These are phyloP conservation scores for Esperia sulphurella DNA, from an alignment of 2,888 invertebrate species.

Conservation along the genomic window DNA sequence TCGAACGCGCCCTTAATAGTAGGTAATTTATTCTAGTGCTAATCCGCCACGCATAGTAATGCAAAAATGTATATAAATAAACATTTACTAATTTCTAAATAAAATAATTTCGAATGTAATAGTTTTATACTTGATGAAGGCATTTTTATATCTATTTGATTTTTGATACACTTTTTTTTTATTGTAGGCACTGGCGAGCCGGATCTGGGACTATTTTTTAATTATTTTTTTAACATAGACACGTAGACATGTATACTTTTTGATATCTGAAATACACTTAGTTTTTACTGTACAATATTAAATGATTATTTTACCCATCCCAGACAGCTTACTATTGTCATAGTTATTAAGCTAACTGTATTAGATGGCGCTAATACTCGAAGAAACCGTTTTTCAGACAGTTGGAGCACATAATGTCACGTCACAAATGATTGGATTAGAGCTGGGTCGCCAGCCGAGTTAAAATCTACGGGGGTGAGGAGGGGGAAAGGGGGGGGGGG, in stretches of 20 bases:
- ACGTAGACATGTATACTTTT: not conserved
- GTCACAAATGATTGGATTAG: no score
- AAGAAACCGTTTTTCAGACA: no score
- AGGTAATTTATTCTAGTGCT: slow-evolving; percentile 39
- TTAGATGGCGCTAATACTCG: no score
- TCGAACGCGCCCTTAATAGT: no score
- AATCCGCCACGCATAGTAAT: slow-evolving; percentile 35
- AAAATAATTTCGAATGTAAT: slow-evolving; percentile 31
- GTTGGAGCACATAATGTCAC: no score
- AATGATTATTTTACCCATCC: no score
- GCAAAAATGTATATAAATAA: slow-evolving; percentile 41
- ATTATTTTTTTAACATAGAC: not conserved
- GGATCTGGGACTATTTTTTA: slow-evolving; percentile 20
- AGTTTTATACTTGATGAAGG: slow-evolving; percentile 37
- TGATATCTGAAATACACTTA: not conserved
- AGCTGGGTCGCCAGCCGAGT: no score
- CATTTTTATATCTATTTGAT: slow-evolving; percentile 28
- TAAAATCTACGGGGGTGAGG: no score
- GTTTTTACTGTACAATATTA: not conserved
- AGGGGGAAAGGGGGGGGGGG: no score
- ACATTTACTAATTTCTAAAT: slow-evolving; percentile 27
- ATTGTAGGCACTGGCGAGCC: slow-evolving; percentile 47
- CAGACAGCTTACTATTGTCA: no score
- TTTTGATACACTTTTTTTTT: slow-evolving; percentile 22
- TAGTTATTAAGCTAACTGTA: no score